Percentiles rank a stretch among this genome's conserved stretches.
Conservation (phyloP, 2,797 vertebrate genomes). For the Strix occidentalis region DNA sequence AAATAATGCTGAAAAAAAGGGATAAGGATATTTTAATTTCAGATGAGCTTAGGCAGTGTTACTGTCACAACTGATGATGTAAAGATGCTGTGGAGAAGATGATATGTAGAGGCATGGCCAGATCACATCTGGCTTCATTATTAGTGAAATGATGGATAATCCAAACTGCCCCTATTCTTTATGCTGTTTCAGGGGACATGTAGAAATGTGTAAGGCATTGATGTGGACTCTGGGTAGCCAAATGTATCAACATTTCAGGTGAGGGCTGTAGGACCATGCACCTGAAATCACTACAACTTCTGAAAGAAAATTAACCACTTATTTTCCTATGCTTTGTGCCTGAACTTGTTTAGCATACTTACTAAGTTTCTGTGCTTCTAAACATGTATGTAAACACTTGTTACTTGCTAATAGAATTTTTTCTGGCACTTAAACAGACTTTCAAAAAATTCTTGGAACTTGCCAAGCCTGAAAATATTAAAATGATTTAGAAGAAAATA, state of each 20-base stretch:
- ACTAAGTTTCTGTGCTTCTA: background rate
- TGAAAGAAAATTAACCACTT: background rate
- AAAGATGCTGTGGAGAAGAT: background rate
- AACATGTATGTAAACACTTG: fast-evolving
- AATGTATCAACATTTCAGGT: background rate
- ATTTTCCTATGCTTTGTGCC: background rate
- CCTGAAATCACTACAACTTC: background rate
- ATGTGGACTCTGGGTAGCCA: background rate
- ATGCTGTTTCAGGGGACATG: background rate
- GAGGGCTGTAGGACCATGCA: background rate
- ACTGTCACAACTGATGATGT: background rate
- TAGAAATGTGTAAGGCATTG: background rate
- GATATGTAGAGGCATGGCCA: background rate
- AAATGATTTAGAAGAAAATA: background rate
- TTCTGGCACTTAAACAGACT: background rate
- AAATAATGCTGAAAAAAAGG: background rate
- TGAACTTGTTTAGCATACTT: background rate
- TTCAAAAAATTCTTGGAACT: background rate
- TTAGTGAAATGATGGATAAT: background rate
- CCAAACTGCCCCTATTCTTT: background rate
- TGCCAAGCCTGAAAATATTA: background rate
- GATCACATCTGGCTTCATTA: background rate
- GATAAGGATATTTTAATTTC: background rate
- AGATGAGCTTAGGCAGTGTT: background rate
- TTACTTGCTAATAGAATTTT: background rate